phyloP scores from a whole-genome alignment of 1,140 invertebrate species.

The Phenacoccus solenopsis region DNA sequence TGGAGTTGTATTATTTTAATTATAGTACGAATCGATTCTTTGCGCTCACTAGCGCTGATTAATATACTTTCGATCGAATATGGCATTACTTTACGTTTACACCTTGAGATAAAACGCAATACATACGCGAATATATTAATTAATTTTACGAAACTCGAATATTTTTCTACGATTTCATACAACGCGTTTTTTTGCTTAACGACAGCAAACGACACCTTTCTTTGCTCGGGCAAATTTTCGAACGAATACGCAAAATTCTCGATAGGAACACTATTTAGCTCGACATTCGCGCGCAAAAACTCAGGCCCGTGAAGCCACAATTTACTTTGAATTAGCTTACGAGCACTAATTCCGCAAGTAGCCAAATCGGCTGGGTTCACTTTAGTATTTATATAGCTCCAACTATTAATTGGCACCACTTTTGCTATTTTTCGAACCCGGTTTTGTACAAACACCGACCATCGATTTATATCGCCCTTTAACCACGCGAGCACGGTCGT shows the following conservation, averaged over 20 bases:
- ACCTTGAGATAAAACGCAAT: too few relatives aligned
- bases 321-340: not conserved
- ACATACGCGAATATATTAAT: not conserved
- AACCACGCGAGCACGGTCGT: conserved; percentile 31
- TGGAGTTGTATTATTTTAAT: not conserved
- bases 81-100: too few relatives aligned
- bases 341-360: conserved; percentile 9
- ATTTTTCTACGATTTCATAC: not conserved
- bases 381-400: conserved; percentile 27
- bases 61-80: too few relatives aligned
- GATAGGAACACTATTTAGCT: not conserved
- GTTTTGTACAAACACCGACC: conserved; percentile 25
- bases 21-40: too few relatives aligned
- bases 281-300: not conserved
- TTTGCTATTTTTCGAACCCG: not conserved
- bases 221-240: not conserved
- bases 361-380: conserved; percentile 28
- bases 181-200: not conserved
- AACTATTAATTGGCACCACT: conserved; percentile 9
- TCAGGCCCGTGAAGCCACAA: not conserved
- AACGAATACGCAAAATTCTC: too few relatives aligned
- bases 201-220: not conserved
- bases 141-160: not conserved
- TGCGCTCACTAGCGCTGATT: too few relatives aligned
- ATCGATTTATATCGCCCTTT: conserved; percentile 24